phyloP scores from a whole-genome alignment of 2,113 vertebrate species.

The Arenaria interpres region DNA sequence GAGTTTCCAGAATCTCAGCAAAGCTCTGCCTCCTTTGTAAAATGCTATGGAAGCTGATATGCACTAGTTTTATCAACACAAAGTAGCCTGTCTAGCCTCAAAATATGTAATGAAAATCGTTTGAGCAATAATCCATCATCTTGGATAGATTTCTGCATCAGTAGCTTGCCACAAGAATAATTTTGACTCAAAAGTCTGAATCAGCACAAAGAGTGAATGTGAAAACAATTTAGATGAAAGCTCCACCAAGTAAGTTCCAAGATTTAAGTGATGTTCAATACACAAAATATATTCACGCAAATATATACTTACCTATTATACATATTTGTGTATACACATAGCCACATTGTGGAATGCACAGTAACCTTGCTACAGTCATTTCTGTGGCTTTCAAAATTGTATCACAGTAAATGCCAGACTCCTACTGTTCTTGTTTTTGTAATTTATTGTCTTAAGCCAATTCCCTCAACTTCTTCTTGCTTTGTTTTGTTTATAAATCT shows the following conservation, averaged over 20 bases:
- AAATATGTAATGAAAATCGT: not conserved
- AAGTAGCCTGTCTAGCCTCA: not conserved
- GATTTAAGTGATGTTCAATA: not conserved
- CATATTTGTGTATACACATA: not conserved
- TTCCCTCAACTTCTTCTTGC: not conserved
- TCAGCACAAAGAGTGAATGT: not conserved
- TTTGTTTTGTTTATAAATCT: conserved; percentile 25
- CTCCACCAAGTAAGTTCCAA: not conserved
- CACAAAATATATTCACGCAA: not conserved
- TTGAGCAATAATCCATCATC: not conserved
- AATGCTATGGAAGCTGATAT: not conserved
- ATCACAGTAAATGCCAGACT: not conserved
- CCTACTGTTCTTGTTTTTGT: not conserved
- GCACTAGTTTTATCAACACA: not conserved
- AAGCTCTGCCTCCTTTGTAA: not conserved
- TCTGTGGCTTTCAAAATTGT: not conserved
- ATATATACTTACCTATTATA: not conserved
- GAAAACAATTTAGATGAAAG: not conserved
- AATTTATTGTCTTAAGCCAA: not conserved
- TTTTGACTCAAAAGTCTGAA: not conserved
- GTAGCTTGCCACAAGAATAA: not conserved
- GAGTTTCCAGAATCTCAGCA: not conserved
- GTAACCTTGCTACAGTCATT: not conserved
- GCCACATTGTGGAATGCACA: not conserved
- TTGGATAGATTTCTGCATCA: not conserved